phyloP scores from a whole-genome alignment of 2,888 invertebrate genomes.

The Erebia aethiops region DNA sequence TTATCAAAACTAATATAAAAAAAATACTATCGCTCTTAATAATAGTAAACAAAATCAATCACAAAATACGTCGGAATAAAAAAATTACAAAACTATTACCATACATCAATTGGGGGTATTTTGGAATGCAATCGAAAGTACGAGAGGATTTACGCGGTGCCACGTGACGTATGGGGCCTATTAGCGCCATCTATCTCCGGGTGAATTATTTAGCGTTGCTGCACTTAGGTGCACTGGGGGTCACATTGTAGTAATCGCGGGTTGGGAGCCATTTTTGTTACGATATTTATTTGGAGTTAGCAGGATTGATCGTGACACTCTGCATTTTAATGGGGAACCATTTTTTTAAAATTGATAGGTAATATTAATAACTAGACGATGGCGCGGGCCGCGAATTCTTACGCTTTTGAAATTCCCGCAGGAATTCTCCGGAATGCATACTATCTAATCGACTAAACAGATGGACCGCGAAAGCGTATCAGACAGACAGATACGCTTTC shows the following conservation, averaged over 20 bases:
- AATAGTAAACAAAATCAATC: slow-evolving; percentile 7
- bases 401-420: no score
- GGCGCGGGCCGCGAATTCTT: no score
- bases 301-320: slow-evolving; percentile 2
- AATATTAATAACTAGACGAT: no score
- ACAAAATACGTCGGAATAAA: slow-evolving; percentile 10
- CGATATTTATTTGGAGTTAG: background rate
- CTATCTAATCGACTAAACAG: no score
- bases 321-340: background rate
- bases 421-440: no score
- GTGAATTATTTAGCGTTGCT: slow-evolving; percentile 73
- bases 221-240: slow-evolving; percentile 59
- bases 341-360: background rate
- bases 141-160: slow-evolving; percentile 73
- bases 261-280: slow-evolving; percentile 14
- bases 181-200: slow-evolving; percentile 64
- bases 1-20: no score
- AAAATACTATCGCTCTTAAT: no score
- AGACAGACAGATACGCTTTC: no score
- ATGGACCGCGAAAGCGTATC: no score
- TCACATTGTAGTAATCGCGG: slow-evolving; percentile 28
- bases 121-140: slow-evolving; percentile 64
- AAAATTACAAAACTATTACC: slow-evolving; percentile 28
- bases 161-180: slow-evolving; percentile 66
- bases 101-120: slow-evolving; percentile 42